These are phyloP conservation scores for rat (Rattus norvegicus) DNA, from an alignment of 2,113 vertebrate genomes.

Conservation along the genomic window GRCr8 NC_086022.1:120238001-120238500, in stretches of 20 bases:
- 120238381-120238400: conserved; percentile 23
- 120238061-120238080: too few species aligned
- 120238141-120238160: not conserved
- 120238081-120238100: not conserved
- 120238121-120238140: not conserved
- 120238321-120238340: not conserved
- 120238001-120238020: too few species aligned
- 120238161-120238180: conserved; percentile 2
- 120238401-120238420: conserved; percentile 35
- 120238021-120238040: not conserved
- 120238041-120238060: too few species aligned
- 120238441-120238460: not conserved
- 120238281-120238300: not conserved
- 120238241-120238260: not conserved
- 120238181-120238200: not conserved
- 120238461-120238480: not conserved
- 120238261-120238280: not conserved
- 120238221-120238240: not conserved
- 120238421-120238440: not conserved
- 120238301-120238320: too few species aligned
- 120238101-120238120: not conserved
- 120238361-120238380: conserved; percentile 33
- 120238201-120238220: not conserved
- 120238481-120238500: not conserved
- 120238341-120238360: not conserved